Evolutionary conservation across 2,888 invertebrate species (phyloP).

Genomic region (Melieria omissa): DNA sequence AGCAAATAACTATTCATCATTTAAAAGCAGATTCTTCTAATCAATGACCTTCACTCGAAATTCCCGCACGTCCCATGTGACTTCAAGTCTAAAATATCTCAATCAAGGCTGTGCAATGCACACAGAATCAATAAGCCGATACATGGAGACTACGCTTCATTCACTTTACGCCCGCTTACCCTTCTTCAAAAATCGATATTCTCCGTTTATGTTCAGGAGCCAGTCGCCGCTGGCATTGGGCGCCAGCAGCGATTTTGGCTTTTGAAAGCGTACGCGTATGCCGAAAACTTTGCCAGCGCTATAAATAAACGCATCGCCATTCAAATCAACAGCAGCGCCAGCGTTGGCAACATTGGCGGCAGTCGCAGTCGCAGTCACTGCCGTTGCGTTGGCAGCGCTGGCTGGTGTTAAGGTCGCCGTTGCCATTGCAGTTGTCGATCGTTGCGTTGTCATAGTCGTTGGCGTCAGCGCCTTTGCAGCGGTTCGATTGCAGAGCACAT

Average conservation of each 20-base stretch:
- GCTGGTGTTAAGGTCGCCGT: slow-evolving; percentile 31
- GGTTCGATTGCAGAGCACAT: slow-evolving; percentile 62
- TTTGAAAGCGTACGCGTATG: slow-evolving; percentile 55
- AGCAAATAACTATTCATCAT: no score
- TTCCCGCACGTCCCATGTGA: no score
- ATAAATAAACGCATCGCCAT: slow-evolving; percentile 56
- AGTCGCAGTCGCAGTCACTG: slow-evolving; percentile 33
- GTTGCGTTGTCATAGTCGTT: slow-evolving; percentile 19
- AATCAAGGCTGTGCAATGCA: no score
- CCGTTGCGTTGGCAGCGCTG: slow-evolving; percentile 39
- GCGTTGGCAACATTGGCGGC: slow-evolving; percentile 31
- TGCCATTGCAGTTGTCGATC: slow-evolving; percentile 12
- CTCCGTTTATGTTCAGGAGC: slow-evolving; percentile 55
- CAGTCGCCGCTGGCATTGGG: slow-evolving; percentile 31
- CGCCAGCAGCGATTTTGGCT: neutral
- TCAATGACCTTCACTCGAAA: no score
- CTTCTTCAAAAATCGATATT: slow-evolving; percentile 61
- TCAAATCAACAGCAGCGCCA: slow-evolving; percentile 41
- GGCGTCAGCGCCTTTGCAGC: slow-evolving; percentile 31
- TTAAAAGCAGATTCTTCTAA: no score
- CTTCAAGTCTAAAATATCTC: no score
- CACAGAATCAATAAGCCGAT: neutral
- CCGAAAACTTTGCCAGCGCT: slow-evolving; percentile 58
- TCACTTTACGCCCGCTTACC: slow-evolving; percentile 47
- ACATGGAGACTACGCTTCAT: neutral